Evolutionary conservation across 2,888 invertebrate species (phyloP), one percentile per base, ranked within the genome.

Genomic region (Noctua pronuba): DNA sequence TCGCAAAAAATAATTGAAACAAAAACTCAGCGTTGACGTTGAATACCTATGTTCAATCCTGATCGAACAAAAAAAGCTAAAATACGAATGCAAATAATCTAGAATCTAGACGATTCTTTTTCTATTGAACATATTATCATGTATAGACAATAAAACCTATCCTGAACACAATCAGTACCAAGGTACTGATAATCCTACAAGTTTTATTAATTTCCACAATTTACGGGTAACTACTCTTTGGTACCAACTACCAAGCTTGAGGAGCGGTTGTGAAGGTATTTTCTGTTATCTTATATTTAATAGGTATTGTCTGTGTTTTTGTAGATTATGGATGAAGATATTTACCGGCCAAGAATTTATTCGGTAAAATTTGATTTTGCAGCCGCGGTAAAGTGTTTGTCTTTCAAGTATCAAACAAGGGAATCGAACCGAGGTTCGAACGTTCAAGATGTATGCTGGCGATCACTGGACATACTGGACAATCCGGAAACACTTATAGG

Each of bases 21-120:
- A 65, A 55, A 73, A 76, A 64, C 24, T 49, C n/a, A 3, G 60
- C 44, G 35, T 70, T 13, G 31, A 24, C 55, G 35, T 70, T 13
- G 31, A 24, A 24, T 38, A 28, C 24, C 31, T 1, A 31, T 1
- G 60, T 28, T 64, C 1, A 38, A 21, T 28, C 21, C 13, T 35
- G 35, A 60, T 46, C 16, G 46, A 41, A 60, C 35, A 67, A 41
- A 73, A 67, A 67, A 73, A 64, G 8, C 10, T 21, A 62, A 35
- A n/a, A 41, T 55, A 41, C n/a, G 18, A 60, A 10, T 60, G 28
- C 28, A 16, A 28, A 28, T 28, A 28, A 58, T 28, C 2, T n/a
- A n/a, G 55, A 28, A 28, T 16, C 6, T n/a, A n/a, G 55, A 28
- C 13, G 13, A 55, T 28, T 55, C 1, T 55, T 55, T 13, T 55